Conservation (phyloP, 2,113 vertebrate species). For the Vicugna pacos region DNA sequence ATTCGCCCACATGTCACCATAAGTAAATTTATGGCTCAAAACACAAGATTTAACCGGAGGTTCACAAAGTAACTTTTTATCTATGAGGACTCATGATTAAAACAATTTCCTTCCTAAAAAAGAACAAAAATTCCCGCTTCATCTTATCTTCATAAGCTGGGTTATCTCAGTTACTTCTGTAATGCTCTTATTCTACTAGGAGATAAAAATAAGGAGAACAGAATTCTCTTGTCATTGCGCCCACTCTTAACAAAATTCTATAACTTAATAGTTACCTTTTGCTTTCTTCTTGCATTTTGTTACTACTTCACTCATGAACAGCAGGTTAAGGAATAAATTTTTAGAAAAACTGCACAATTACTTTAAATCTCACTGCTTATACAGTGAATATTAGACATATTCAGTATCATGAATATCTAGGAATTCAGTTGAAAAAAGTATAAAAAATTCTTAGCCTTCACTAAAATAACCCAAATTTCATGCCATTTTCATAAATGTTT, state of each 20-base stretch:
- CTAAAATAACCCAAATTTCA: slow-evolving; percentile 16
- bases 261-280: background rate
- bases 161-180: background rate
- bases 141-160: background rate
- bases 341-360: background rate
- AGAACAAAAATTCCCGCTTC: background rate
- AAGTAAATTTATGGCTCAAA: background rate
- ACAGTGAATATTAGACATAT: background rate
- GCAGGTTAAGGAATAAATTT: background rate
- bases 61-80: background rate
- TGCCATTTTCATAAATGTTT: slow-evolving; percentile 16
- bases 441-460: slow-evolving; percentile 9
- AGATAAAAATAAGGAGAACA: background rate
- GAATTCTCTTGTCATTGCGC: background rate
- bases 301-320: background rate
- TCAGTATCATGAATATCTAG: background rate
- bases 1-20: background rate
- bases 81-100: background rate
- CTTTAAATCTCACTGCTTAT: slow-evolving; percentile 8
- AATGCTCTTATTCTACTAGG: background rate
- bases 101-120: background rate
- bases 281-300: background rate
- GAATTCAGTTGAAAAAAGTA: background rate
- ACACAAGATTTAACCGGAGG: background rate
- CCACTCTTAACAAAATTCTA: background rate